Conservation (phyloP, 64 coral and sea anemone genomes). For the Hydrozoanthus tunicans region DNA sequence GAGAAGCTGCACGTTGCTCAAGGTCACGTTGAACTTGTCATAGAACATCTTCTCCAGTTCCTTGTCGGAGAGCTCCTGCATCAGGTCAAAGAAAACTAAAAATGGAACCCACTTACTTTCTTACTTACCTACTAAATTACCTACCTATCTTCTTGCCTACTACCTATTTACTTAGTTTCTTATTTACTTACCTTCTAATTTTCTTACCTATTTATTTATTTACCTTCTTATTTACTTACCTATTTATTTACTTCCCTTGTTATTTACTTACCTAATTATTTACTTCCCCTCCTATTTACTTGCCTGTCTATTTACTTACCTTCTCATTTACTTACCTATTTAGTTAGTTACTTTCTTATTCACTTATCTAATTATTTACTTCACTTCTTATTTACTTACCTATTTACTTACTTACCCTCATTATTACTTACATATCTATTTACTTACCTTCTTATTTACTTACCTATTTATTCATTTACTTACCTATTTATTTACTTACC, state of each 20-base stretch:
- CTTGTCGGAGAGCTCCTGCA: constrained; percentile 65
- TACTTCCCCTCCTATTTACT: too few relatives aligned
- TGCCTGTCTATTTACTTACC: too few relatives aligned
- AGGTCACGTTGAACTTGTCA: constrained; percentile 83
- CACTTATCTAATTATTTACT: too few relatives aligned
- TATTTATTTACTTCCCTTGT: too few relatives aligned
- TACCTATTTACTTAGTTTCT: background rate
- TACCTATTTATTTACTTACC: too few relatives aligned
- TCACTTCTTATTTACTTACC: too few relatives aligned
- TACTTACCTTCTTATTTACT: too few relatives aligned
- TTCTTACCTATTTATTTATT: background rate
- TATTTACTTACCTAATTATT: too few relatives aligned
- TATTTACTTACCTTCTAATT: background rate
- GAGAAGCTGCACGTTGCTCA: constrained; percentile 89
- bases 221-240: background rate
- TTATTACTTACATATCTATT: background rate
- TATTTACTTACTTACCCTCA: too few relatives aligned
- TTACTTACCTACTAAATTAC: background rate
- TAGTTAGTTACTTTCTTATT: too few relatives aligned
- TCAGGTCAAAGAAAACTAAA: constrained; percentile 2
- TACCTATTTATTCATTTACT: too few relatives aligned
- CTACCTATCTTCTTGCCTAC: background rate
- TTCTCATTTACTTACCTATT: too few relatives aligned
- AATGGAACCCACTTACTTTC: background rate
- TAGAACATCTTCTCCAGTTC: constrained; percentile 92